phyloP scores from a whole-genome alignment of 2,113 vertebrate genomes.

The Halcyon senegalensis region DNA sequence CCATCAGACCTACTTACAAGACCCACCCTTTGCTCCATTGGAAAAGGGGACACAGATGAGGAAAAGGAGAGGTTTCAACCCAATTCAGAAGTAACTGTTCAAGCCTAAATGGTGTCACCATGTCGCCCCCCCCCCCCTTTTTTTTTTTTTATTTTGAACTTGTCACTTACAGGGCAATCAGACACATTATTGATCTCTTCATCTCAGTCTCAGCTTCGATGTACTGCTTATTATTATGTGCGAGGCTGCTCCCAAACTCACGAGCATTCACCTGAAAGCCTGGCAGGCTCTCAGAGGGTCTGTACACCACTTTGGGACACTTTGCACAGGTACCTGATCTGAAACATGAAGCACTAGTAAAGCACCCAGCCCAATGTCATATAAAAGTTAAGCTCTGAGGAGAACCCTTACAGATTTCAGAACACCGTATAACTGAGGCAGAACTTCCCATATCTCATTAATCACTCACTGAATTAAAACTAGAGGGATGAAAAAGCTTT shows the following conservation, averaged over 20 bases:
- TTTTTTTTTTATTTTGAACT: background rate
- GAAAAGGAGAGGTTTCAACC: background rate
- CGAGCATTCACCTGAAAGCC: background rate
- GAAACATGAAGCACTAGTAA: background rate
- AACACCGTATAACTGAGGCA: background rate
- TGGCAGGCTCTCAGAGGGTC: background rate
- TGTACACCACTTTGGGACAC: background rate
- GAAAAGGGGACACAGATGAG: background rate
- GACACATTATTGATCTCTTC: constrained; percentile 15
- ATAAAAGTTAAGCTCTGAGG: background rate
- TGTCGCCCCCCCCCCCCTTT: background rate
- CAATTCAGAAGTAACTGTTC: constrained; percentile 35
- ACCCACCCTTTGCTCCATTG: background rate
- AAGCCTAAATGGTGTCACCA: background rate
- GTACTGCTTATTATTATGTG: background rate
- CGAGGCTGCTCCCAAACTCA: background rate
- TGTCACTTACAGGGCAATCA: background rate
- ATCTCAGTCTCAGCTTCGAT: background rate
- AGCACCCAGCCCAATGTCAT: background rate
- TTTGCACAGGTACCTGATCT: background rate
- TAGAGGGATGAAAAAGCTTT: background rate
- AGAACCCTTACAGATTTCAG: background rate
- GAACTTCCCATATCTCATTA: background rate
- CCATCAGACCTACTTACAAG: background rate
- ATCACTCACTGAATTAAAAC: background rate